Conservation (phyloP, 2,888 invertebrate genomes). For the Plebejus melissa region DNA sequence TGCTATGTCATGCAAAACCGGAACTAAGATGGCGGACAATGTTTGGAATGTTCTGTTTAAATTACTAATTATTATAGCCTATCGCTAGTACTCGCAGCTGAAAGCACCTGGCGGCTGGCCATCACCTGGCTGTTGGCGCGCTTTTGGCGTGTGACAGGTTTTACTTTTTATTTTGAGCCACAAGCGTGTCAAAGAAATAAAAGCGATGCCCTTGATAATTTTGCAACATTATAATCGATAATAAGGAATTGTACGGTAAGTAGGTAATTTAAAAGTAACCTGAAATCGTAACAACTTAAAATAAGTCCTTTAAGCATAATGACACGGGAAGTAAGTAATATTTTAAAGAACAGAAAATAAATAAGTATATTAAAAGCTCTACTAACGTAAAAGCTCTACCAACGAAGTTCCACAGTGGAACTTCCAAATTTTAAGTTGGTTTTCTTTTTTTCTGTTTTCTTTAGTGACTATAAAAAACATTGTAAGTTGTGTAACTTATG, state of each 20-base stretch:
- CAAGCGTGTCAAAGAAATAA: slow-evolving; percentile 21
- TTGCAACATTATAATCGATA: not conserved
- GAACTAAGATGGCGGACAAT: slow-evolving; percentile 1
- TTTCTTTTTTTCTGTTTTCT: too few species aligned
- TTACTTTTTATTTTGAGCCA: slow-evolving; percentile 13
- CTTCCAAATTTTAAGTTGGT: too few species aligned
- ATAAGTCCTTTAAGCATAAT: not conserved
- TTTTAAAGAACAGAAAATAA: too few species aligned
- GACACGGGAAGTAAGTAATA: too few species aligned
- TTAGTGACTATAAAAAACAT: too few species aligned
- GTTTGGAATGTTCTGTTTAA: slow-evolving; percentile 14
- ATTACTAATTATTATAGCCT: slow-evolving; percentile 23
- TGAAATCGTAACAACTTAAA: not conserved
- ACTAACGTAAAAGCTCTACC: too few species aligned
- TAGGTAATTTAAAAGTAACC: slow-evolving; percentile 14
- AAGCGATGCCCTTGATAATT: slow-evolving; percentile 13
- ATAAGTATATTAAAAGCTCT: too few species aligned
- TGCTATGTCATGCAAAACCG: slow-evolving; percentile 1
- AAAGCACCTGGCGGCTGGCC: slow-evolving; percentile 5
- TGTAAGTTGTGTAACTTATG: too few species aligned
- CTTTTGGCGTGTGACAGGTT: slow-evolving; percentile 10
- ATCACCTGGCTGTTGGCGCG: slow-evolving; percentile 9
- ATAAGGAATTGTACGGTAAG: slow-evolving; percentile 1
- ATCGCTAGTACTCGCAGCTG: not conserved
- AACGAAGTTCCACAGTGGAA: too few species aligned